These are phyloP conservation scores for Enteromius argenteus DNA, from an alignment of 2,797 vertebrate species.

Conservation along the genomic window DNA sequence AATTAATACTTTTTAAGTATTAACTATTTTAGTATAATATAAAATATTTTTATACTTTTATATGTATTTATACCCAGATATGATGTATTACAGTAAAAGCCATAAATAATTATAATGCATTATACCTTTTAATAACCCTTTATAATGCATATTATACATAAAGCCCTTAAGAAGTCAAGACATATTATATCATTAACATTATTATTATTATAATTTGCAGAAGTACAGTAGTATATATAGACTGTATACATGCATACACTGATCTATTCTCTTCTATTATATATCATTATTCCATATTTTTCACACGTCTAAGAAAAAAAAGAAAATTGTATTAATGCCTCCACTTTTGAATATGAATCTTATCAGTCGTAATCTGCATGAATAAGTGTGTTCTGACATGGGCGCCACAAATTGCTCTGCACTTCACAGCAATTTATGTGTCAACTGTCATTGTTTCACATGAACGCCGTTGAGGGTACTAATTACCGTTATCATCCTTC, in stretches of 20 bases:
- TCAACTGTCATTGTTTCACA: constrained; percentile 78
- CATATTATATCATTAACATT: no score
- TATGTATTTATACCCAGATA: background rate
- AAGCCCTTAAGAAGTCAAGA: background rate
- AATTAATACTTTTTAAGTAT: constrained; percentile 4
- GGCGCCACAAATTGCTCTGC: constrained; percentile 80
- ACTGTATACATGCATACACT: no score
- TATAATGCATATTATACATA: background rate
- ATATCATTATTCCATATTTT: constrained; percentile 25
- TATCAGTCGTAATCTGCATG: constrained; percentile 75
- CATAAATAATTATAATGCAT: background rate
- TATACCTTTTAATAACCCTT: background rate
- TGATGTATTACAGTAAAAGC: background rate
- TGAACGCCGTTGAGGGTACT: constrained; percentile 74
- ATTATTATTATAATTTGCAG: no score
- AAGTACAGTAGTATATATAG: no score
- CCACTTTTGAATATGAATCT: constrained; percentile 76
- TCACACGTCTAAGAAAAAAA: constrained; percentile 59
- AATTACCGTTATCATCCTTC: constrained; percentile 74
- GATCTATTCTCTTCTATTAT: no score
- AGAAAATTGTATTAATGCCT: constrained; percentile 55
- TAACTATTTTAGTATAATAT: background rate
- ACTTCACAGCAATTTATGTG: constrained; percentile 81
- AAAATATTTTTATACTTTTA: background rate
- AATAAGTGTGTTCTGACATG: constrained; percentile 75